Evolutionary conservation across 2,888 invertebrate genomes (phyloP).

Genomic region (Perdita meconis): DNA sequence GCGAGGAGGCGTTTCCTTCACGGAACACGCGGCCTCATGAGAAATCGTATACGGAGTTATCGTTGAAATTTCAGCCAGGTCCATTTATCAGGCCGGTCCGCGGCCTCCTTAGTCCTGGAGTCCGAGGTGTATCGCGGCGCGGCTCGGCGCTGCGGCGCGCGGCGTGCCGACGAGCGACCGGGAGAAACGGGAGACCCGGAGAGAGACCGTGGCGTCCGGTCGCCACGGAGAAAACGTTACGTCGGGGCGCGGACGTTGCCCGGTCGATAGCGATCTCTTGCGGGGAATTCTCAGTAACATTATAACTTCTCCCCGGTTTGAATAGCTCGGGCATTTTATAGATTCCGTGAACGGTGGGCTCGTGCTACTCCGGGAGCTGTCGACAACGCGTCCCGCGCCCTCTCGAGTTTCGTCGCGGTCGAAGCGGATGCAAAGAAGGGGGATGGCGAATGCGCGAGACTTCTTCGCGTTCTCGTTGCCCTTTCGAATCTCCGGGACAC

Average conservation of each 20-base stretch:
- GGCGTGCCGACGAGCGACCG: conserved; percentile 25
- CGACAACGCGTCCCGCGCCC: conserved; percentile 17
- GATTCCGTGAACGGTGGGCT: conserved; percentile 66
- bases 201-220: conserved; percentile 35
- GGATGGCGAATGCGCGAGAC: not conserved
- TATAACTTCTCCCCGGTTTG: conserved; percentile 73
- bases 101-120: conserved; percentile 62
- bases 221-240: conserved; percentile 63
- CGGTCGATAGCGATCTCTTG: conserved; percentile 71
- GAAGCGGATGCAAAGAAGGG: conserved; percentile 21
- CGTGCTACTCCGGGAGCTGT: conserved; percentile 45
- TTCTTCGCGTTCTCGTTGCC: conserved; percentile 1
- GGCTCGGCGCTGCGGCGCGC: no score
- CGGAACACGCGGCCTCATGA: conserved; percentile 52
- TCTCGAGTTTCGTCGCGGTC: conserved; percentile 44
- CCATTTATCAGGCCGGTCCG: conserved; percentile 73
- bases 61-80: conserved; percentile 76
- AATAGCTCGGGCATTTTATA: conserved; percentile 74
- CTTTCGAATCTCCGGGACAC: not conserved
- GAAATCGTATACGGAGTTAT: conserved; percentile 69
- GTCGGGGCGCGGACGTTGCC: conserved; percentile 61
- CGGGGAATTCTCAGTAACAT: conserved; percentile 74
- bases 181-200: conserved; percentile 23
- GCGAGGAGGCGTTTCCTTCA: conserved; percentile 57
- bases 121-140: conserved; percentile 51